Conservation (phyloP, 1,140 invertebrate genomes). For the Cyrtorhinus lividipennis region DNA sequence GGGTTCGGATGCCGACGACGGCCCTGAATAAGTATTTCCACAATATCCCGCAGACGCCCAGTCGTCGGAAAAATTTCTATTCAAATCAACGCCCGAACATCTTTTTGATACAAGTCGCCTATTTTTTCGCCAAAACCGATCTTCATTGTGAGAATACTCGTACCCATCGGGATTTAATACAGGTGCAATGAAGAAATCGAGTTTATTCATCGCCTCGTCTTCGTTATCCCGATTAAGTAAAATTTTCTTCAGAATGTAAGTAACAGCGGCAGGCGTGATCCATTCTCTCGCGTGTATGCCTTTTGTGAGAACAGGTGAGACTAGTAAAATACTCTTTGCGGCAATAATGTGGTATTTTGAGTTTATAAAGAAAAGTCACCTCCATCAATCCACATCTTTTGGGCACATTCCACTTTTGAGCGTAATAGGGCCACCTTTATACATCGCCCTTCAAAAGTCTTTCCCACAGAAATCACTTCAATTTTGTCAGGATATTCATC, state of each 20-base stretch:
- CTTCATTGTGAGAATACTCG: slow-evolving; percentile 51
- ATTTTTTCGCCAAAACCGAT: slow-evolving; percentile 72
- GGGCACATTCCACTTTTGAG: slow-evolving; percentile 32
- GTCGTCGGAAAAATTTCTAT: slow-evolving; percentile 51
- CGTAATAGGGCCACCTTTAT: slow-evolving; percentile 51
- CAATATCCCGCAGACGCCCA: slow-evolving; percentile 59
- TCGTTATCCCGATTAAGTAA: slow-evolving; percentile 53
- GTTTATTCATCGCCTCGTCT: slow-evolving; percentile 41
- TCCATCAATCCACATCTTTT: slow-evolving; percentile 43
- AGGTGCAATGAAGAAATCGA: slow-evolving; percentile 56
- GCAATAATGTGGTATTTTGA: too few relatives aligned
- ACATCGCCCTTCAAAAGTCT: slow-evolving; percentile 55
- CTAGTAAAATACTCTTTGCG: too few relatives aligned
- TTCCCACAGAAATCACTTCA: slow-evolving; percentile 55
- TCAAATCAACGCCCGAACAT: slow-evolving; percentile 43
- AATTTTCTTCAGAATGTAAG: slow-evolving; percentile 66
- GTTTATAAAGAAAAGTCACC: too few relatives aligned
- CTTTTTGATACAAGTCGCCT: slow-evolving; percentile 30
- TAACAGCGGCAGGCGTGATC: slow-evolving; percentile 74
- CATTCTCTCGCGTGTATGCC: slow-evolving; percentile 86
- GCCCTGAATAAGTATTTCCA: slow-evolving; percentile 60
- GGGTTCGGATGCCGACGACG: slow-evolving; percentile 64
- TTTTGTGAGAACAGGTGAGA: too few relatives aligned
- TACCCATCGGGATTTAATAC: slow-evolving; percentile 65
- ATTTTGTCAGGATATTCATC: slow-evolving; percentile 52